Conservation (phyloP, 2,113 vertebrate genomes). For the Arothron firmamentum region DNA sequence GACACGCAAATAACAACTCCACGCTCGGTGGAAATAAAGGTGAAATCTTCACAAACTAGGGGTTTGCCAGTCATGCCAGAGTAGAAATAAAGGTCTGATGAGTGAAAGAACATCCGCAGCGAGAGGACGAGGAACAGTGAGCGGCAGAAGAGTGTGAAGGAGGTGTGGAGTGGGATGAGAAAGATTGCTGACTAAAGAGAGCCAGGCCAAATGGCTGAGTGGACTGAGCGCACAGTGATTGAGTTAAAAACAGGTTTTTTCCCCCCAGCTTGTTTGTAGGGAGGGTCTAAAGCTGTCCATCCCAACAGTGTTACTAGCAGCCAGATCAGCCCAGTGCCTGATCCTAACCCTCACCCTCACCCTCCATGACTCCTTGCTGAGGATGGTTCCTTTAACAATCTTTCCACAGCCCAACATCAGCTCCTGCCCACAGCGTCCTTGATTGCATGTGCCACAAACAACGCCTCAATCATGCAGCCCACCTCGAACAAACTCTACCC, state of each 20-base stretch:
- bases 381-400: no score
- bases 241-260: constrained; percentile 11
- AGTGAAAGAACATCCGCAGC: constrained; percentile 55
- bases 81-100: constrained; percentile 23
- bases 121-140: constrained; percentile 57
- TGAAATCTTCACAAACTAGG: constrained; percentile 5
- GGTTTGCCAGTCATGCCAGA: constrained; percentile 30
- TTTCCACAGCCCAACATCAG: no score
- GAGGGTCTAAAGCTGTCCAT: no score
- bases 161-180: constrained; percentile 71
- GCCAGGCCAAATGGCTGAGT: constrained; percentile 56
- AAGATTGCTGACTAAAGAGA: constrained; percentile 51
- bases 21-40: not conserved
- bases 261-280: no score
- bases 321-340: constrained; percentile 10
- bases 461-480: constrained; percentile 5
- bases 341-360: not conserved
- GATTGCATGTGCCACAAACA: constrained; percentile 8
- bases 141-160: constrained; percentile 62
- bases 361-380: no score
- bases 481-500: not conserved
- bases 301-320: not conserved
- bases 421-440: constrained; percentile 2
- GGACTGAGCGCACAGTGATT: constrained; percentile 27
- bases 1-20: constrained; percentile 8